These are phyloP conservation scores for Globia sparganii DNA, from an alignment of 2,888 invertebrate species.

Conservation along the genomic window DNA sequence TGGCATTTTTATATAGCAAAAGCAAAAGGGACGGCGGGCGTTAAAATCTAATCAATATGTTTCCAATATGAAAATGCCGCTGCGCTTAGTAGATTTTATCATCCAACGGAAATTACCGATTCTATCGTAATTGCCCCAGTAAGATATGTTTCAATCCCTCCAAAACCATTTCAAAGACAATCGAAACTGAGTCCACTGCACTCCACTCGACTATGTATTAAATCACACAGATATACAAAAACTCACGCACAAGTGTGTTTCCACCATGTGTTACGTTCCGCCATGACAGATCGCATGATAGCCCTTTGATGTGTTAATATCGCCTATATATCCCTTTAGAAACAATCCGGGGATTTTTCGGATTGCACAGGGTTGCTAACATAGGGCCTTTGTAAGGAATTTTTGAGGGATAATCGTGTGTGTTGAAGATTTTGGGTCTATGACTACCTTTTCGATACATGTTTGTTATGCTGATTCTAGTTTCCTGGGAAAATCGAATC, in stretches of 20 bases:
- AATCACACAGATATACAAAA: constrained; percentile 37
- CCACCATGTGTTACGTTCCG: constrained; percentile 57
- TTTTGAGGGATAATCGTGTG: background rate
- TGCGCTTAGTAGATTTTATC: background rate
- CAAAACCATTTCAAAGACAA: background rate
- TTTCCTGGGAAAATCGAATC: background rate
- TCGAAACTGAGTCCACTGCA: constrained; percentile 4
- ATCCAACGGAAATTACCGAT: background rate
- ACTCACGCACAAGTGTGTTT: constrained; percentile 33
- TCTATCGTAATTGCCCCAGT: background rate
- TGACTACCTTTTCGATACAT: background rate
- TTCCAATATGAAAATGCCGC: background rate
- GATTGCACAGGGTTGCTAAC: constrained; percentile 42
- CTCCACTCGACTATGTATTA: background rate
- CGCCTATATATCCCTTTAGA: constrained; percentile 64
- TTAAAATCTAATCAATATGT: background rate
- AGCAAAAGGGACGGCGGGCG: background rate
- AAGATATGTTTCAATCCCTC: background rate
- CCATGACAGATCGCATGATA: constrained; percentile 68
- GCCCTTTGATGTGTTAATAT: constrained; percentile 73
- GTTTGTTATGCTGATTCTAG: background rate
- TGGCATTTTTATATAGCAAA: background rate
- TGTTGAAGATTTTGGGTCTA: background rate
- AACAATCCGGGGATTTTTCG: constrained; percentile 64
- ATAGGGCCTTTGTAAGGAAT: background rate